Percentiles rank a stretch among this genome's conserved stretches.
Evolutionary conservation across 2,797 vertebrate genomes (phyloP).

Genomic region (Taenioides sp.): DNA sequence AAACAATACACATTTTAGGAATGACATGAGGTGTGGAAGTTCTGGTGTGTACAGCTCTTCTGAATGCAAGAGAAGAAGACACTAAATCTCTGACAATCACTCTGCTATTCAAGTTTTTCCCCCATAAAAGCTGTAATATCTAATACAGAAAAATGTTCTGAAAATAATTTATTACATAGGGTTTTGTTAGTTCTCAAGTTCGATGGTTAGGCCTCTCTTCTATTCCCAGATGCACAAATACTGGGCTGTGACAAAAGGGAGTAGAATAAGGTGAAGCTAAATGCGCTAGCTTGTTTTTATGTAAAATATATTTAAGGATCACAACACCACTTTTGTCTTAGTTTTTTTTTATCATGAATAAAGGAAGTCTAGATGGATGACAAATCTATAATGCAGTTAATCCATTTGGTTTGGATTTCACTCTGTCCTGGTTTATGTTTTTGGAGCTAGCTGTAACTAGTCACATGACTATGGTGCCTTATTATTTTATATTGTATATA

Average conservation of each 20-base stretch:
- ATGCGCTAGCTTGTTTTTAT: constrained; percentile 75
- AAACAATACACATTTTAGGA: constrained; percentile 17
- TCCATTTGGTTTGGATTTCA: constrained; percentile 38
- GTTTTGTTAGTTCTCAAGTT: constrained; percentile 54
- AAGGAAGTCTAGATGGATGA: constrained; percentile 58
- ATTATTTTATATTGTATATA: constrained; percentile 58
- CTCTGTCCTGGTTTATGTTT: constrained; percentile 25
- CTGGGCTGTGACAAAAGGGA: constrained; percentile 65
- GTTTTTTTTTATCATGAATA: constrained; percentile 77
- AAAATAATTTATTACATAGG: constrained; percentile 78
- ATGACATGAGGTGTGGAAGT: constrained; percentile 12
- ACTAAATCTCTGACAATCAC: constrained; percentile 65
- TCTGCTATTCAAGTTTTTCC: constrained; percentile 32
- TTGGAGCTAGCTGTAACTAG: constrained; percentile 47
- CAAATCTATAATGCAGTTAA: constrained; percentile 33
- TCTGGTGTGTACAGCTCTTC: constrained; percentile 14
- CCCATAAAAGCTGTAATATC: constrained; percentile 29
- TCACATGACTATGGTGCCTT: constrained; percentile 74
- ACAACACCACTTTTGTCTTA: constrained; percentile 83
- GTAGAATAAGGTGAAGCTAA: constrained; percentile 52
- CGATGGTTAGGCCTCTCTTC: constrained; percentile 37
- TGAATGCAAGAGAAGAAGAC: constrained; percentile 19
- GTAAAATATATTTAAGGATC: constrained; percentile 81
- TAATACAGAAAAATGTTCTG: constrained; percentile 46
- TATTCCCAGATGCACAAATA: constrained; percentile 57